A percentile compares a stretch with the other conserved stretches of the same genome.
Evolutionary conservation across 2,113 vertebrate species (phyloP).

Genomic region (Cryptotis parvus): DNA sequence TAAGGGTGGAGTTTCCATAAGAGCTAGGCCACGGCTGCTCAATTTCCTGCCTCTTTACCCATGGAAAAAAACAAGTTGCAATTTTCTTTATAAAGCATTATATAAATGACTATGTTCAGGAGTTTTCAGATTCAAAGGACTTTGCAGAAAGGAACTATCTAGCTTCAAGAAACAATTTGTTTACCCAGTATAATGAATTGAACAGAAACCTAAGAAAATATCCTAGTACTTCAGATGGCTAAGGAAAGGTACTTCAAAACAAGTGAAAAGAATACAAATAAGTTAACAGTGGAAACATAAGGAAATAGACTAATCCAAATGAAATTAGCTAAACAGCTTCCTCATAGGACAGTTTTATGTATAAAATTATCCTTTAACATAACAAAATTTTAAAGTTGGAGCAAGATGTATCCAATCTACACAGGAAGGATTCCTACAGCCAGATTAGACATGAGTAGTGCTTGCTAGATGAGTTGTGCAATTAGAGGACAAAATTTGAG

Average conservation of each 20-base stretch:
- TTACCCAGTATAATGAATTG: not conserved
- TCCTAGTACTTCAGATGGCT: too few species aligned
- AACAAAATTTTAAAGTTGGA: not conserved
- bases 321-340: not conserved
- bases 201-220: not conserved
- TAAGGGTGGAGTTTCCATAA: conserved; percentile 63
- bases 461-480: not conserved
- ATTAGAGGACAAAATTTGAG: not conserved
- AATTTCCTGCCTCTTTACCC: conserved; percentile 64
- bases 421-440: not conserved
- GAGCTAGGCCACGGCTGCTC: conserved; percentile 27
- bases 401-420: not conserved
- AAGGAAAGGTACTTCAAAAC: not conserved
- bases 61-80: conserved; percentile 57
- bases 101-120: conserved; percentile 34
- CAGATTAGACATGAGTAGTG: not conserved
- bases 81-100: conserved; percentile 55
- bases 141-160: conserved; percentile 1
- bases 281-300: conserved; percentile 29
- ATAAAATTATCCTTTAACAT: conserved; percentile 6
- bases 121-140: not conserved
- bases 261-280: conserved; percentile 1
- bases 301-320: conserved; percentile 1
- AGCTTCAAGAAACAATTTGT: not conserved
- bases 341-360: not conserved